phyloP scores from a whole-genome alignment of 2,797 vertebrate genomes.

The Onychomys torridus region DNA sequence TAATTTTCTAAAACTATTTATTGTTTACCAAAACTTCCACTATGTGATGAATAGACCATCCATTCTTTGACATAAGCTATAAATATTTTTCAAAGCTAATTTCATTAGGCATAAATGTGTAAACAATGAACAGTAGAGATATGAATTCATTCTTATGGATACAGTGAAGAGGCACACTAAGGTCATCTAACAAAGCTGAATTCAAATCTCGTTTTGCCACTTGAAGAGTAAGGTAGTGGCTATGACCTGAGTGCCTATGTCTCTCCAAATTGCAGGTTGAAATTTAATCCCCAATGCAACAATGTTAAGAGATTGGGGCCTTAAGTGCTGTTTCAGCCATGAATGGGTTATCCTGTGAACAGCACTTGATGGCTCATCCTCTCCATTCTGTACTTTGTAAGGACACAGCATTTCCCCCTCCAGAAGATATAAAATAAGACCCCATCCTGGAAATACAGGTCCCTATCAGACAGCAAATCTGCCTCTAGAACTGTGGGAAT shows the following conservation, averaged over 20 bases:
- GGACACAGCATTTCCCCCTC: not conserved
- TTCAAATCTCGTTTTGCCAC: not conserved
- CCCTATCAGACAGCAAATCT: not conserved
- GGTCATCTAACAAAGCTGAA: not conserved
- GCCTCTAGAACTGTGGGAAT: not conserved
- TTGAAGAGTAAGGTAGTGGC: not conserved
- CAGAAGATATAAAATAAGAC: not conserved
- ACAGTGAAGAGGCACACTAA: not conserved
- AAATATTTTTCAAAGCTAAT: slow-evolving; percentile 24
- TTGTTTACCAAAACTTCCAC: slow-evolving; percentile 45
- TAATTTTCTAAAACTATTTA: slow-evolving; percentile 48
- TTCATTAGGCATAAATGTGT: not conserved
- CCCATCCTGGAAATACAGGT: not conserved
- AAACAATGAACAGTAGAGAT: slow-evolving; percentile 14
- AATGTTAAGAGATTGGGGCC: not conserved
- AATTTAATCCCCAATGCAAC: not conserved
- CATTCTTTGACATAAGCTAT: slow-evolving; percentile 30
- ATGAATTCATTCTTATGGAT: slow-evolving; percentile 31
- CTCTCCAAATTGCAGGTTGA: not conserved
- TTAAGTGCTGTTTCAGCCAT: not conserved
- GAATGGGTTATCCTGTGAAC: not conserved
- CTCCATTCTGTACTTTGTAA: not conserved
- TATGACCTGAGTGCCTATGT: not conserved
- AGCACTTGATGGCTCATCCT: not conserved
- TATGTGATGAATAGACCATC: not conserved